phyloP scores from a whole-genome alignment of 2,888 invertebrate genomes.

The Mesodorylaimus sp. region DNA sequence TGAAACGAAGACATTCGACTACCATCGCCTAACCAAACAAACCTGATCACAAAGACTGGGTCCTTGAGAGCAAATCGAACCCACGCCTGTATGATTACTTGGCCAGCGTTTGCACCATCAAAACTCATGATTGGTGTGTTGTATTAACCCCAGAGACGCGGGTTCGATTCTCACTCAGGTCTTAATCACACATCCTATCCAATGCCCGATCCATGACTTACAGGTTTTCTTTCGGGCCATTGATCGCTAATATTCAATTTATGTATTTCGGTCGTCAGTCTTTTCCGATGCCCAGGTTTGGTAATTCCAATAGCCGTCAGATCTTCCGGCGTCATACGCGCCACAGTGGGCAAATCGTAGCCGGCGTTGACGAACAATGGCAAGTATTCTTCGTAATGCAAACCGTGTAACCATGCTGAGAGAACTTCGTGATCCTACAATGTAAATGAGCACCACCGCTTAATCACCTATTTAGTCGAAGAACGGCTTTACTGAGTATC shows the following conservation, averaged over 20 bases:
- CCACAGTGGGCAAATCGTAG: conserved; percentile 89
- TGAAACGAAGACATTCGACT: conserved; percentile 31
- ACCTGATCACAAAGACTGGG: too few relatives aligned
- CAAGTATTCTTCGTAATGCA: conserved; percentile 85
- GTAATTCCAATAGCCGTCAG: conserved; percentile 58
- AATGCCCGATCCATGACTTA: conserved; percentile 2
- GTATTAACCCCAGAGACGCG: too few relatives aligned
- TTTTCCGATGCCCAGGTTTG: conserved; percentile 86
- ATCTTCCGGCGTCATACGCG: conserved; percentile 93
- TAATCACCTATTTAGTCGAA: too few relatives aligned
- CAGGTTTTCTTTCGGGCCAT: conserved; percentile 53
- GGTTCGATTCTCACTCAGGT: not conserved
- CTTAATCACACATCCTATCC: not conserved
- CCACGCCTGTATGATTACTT: too few relatives aligned
- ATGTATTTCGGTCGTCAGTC: conserved; percentile 85
- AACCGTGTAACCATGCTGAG: conserved; percentile 73
- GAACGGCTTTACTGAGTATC: too few relatives aligned
- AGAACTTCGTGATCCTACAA: conserved; percentile 72
- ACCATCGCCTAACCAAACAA: too few relatives aligned
- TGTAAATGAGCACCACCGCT: conserved; percentile 11
- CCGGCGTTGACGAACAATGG: conserved; percentile 79
- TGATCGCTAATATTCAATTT: conserved; percentile 62
- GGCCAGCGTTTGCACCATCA: too few relatives aligned
- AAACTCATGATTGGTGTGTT: too few relatives aligned
- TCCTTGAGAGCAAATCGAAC: too few relatives aligned